Evolutionary conservation across 2,888 invertebrate species (phyloP).

Genomic region (Oligia latruncula): DNA sequence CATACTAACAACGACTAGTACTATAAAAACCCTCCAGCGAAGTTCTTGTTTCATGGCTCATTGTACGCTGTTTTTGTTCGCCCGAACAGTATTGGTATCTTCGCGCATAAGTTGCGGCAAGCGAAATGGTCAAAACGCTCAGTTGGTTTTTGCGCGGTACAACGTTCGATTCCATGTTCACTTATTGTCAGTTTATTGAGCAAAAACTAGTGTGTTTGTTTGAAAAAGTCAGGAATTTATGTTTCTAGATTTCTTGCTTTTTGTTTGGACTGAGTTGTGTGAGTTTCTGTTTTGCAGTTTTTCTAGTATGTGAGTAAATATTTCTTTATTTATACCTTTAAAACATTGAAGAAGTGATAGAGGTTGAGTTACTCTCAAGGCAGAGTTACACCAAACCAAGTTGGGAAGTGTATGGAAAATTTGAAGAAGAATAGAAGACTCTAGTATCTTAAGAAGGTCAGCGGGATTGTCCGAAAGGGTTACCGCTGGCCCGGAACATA

Average conservation of each 20-base stretch:
- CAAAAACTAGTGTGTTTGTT: slow-evolving; percentile 67
- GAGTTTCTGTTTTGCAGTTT: slow-evolving; percentile 25
- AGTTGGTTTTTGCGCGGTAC: slow-evolving; percentile 69
- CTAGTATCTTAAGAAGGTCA: too few species aligned
- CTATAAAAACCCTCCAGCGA: slow-evolving; percentile 12
- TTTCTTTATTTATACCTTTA: neutral
- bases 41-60: slow-evolving; percentile 50
- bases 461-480: too few species aligned
- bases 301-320: neutral
- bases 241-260: slow-evolving; percentile 58
- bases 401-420: too few species aligned
- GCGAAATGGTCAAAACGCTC: slow-evolving; percentile 56
- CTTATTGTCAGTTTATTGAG: slow-evolving; percentile 68
- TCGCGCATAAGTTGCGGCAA: slow-evolving; percentile 58
- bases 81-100: slow-evolving; percentile 57
- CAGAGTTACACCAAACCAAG: too few species aligned
- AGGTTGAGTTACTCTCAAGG: neutral
- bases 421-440: neutral
- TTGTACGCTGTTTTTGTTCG: slow-evolving; percentile 61
- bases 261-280: slow-evolving; percentile 27
- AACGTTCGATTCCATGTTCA: slow-evolving; percentile 67
- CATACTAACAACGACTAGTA: neutral
- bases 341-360: neutral
- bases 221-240: slow-evolving; percentile 59
- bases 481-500: too few species aligned